These are phyloP conservation scores for Mobula hypostoma DNA, from an alignment of 2,113 vertebrate species.

Conservation along the genomic window DNA sequence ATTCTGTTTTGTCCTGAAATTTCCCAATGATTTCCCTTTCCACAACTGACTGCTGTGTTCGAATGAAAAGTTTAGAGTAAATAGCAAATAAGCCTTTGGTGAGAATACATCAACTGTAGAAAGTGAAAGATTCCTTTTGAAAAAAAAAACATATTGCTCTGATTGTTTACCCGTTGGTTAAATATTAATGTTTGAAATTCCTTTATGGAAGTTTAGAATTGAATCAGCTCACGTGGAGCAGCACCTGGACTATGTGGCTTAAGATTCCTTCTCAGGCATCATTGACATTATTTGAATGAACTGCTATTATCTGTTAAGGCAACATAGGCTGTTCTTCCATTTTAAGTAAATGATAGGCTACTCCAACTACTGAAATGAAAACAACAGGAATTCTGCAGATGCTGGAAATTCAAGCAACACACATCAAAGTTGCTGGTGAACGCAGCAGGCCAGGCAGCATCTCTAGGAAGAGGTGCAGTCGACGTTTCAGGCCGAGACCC, in stretches of 20 bases:
- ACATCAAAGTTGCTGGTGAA: too few species aligned
- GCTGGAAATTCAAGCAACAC: too few species aligned
- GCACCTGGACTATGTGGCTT: too few species aligned
- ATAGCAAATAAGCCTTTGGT: background rate
- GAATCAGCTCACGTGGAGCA: background rate
- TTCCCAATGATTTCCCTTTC: too few species aligned
- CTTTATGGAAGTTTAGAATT: background rate
- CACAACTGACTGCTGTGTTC: too few species aligned
- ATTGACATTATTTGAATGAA: background rate
- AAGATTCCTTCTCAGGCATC: background rate
- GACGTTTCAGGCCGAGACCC: too few species aligned
- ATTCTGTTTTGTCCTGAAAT: too few species aligned
- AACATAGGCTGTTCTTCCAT: background rate
- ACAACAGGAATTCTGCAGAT: too few species aligned
- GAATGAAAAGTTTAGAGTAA: background rate
- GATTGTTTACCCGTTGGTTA: background rate
- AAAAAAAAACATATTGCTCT: background rate
- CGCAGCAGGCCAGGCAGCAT: too few species aligned
- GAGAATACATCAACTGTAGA: background rate
- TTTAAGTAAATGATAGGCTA: background rate
- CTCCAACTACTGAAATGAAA: too few species aligned
- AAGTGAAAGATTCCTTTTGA: background rate
- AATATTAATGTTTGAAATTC: background rate
- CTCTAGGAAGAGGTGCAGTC: too few species aligned
- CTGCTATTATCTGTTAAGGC: background rate